These are phyloP conservation scores for Archocentrus centrarchus DNA, from an alignment of 2,113 vertebrate genomes.

Conservation along the genomic window DNA sequence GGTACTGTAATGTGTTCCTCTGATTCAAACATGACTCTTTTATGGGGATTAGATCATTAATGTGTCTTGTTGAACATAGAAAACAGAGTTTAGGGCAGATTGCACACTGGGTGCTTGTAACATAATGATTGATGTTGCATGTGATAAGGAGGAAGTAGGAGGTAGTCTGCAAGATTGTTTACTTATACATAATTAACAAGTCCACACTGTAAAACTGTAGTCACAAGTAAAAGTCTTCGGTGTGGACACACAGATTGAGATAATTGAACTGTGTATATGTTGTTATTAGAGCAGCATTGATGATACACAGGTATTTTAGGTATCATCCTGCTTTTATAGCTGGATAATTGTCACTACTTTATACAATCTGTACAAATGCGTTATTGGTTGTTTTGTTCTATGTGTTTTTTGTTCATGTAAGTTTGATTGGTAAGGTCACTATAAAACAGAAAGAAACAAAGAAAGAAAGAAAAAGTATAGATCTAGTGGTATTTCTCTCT, in stretches of 20 bases:
- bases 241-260: not conserved
- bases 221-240: not conserved
- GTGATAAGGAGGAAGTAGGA: not conserved
- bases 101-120: not conserved
- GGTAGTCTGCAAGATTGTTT: not conserved
- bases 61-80: not conserved
- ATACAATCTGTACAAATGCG: not conserved
- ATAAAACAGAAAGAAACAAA: not conserved
- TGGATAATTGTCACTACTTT: not conserved
- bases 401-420: not conserved
- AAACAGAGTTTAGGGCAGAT: not conserved
- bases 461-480: too few species aligned
- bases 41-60: not conserved
- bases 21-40: not conserved
- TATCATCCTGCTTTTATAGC: not conserved
- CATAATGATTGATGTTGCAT: not conserved
- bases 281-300: not conserved
- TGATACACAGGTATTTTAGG: not conserved
- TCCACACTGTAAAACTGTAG: not conserved
- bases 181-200: constrained; percentile 1
- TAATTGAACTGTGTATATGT: not conserved
- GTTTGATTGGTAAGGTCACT: not conserved
- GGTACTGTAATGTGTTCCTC: constrained; percentile 31
- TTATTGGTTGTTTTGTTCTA: not conserved
- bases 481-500: not conserved